Evolutionary conservation across 2,888 invertebrate species (phyloP).

Genomic region (Trissoscelio sp.): DNA sequence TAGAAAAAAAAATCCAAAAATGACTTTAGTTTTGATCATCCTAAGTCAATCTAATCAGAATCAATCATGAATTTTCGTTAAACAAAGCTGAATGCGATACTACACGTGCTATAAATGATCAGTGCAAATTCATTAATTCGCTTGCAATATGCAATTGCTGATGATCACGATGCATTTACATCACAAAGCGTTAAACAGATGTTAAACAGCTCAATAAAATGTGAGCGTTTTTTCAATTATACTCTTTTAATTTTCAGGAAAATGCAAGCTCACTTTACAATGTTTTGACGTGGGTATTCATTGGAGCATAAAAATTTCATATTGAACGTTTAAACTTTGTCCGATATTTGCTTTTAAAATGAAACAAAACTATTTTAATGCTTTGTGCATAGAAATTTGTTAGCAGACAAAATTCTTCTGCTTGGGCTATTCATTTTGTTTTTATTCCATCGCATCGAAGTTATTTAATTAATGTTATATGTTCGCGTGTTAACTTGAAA

Average conservation of each 20-base stretch:
- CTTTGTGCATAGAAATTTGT: neutral
- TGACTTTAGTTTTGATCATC: neutral
- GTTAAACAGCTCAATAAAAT: constrained; percentile 6
- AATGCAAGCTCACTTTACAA: neutral
- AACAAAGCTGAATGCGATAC: neutral
- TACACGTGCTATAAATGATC: neutral
- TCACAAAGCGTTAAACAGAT: constrained; percentile 14
- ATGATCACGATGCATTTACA: constrained; percentile 1
- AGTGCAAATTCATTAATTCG: constrained; percentile 11
- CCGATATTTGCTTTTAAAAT: neutral
- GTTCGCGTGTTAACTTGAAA: no score
- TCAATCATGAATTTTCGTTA: constrained; percentile 16
- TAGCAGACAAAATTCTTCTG: neutral
- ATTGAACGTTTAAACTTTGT: neutral
- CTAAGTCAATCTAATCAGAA: constrained; percentile 14
- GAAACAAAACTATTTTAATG: no score
- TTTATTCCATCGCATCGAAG: no score
- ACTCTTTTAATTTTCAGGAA: neutral
- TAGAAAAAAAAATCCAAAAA: no score
- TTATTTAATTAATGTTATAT: no score
- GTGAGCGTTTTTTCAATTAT: neutral
- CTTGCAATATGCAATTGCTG: neutral
- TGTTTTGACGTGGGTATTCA: neutral
- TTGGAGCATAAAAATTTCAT: neutral
- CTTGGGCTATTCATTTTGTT: no score